phyloP scores from a whole-genome alignment of 1,140 invertebrate species.

The Ericerus pela region DNA sequence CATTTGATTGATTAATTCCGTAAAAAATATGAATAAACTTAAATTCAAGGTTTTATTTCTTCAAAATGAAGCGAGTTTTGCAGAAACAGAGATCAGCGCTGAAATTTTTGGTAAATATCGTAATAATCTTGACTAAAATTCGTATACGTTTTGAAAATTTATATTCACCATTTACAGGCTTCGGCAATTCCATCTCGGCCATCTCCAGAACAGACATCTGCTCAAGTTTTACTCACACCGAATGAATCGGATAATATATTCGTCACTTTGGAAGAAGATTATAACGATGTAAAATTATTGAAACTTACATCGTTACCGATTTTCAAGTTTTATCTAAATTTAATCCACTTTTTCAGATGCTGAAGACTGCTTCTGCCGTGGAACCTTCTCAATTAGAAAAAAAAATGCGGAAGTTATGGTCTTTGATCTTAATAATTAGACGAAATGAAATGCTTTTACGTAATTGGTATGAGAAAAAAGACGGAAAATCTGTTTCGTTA shows the following conservation, averaged over 20 bases:
- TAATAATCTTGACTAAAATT: background rate
- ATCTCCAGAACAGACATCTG: background rate
- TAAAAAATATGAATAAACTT: too few species aligned
- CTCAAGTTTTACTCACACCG: background rate
- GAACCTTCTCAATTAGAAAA: background rate
- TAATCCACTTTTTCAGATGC: background rate
- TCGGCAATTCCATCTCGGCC: background rate
- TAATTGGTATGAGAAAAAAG: background rate
- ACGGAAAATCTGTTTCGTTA: background rate
- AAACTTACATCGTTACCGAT: background rate
- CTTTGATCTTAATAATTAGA: background rate
- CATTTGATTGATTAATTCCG: too few species aligned
- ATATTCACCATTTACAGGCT: background rate
- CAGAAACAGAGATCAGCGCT: constrained; percentile 3
- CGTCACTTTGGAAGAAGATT: background rate
- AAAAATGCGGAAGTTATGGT: constrained; percentile 1
- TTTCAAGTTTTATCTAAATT: background rate
- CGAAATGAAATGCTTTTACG: background rate
- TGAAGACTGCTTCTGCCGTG: background rate
- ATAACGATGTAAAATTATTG: background rate
- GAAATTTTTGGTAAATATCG: constrained; percentile 2
- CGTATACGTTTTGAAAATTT: background rate
- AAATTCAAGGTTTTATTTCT: background rate
- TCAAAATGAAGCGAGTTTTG: background rate
- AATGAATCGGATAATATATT: constrained; percentile 5